Conservation (phyloP, 2,113 vertebrate species). For the Steatornis caripensis region DNA sequence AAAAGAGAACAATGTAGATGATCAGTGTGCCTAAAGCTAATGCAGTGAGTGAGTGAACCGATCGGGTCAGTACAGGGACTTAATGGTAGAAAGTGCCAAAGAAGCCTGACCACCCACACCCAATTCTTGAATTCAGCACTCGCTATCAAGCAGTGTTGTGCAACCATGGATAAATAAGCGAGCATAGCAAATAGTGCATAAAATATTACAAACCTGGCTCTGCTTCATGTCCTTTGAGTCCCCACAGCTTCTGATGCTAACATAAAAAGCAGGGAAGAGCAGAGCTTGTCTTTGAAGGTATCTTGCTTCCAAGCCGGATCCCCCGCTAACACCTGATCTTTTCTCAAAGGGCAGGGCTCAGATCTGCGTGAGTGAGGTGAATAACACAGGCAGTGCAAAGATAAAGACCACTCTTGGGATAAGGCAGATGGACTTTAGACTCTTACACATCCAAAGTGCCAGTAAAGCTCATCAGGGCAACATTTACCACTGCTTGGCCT, state of each 20-base stretch:
- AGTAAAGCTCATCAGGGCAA: not conserved
- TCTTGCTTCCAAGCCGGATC: not conserved
- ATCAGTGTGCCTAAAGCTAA: not conserved
- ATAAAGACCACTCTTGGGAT: not conserved
- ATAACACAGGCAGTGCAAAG: not conserved
- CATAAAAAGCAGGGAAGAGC: not conserved
- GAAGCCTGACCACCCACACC: not conserved
- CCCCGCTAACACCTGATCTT: not conserved
- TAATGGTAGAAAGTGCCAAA: not conserved
- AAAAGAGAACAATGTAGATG: not conserved
- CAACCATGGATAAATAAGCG: not conserved
- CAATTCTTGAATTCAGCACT: not conserved
- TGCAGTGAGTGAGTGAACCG: not conserved
- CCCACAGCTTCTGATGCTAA: not conserved
- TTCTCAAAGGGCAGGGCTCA: not conserved
- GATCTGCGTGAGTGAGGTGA: not conserved
- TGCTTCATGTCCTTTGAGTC: not conserved
- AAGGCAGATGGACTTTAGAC: not conserved
- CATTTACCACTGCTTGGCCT: not conserved
- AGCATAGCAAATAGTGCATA: conserved; percentile 20
- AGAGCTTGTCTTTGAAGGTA: not conserved
- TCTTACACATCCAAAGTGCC: not conserved
- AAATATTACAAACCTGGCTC: conserved; percentile 23
- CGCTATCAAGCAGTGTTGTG: not conserved
- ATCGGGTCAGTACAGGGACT: not conserved